Conservation (phyloP, 2,113 vertebrate species). For the Alosa alosa region DNA sequence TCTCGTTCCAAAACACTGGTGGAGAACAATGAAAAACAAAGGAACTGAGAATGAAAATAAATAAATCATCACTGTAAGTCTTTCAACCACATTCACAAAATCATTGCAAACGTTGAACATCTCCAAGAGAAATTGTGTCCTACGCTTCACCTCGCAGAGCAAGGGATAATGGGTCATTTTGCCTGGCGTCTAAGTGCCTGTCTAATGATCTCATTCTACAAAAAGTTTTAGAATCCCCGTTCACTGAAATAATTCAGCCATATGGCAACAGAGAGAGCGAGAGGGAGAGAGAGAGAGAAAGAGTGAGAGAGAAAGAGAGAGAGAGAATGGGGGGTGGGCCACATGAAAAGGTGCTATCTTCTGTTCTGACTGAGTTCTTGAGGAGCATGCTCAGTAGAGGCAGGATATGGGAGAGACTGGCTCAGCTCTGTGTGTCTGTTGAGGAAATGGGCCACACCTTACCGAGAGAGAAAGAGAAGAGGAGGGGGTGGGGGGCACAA, state of each 20-base stretch:
- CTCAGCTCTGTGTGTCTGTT: slow-evolving; percentile 52
- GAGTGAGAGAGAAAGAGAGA: not conserved
- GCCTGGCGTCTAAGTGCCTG: not conserved
- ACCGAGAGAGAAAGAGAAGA: not conserved
- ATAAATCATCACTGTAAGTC: not conserved
- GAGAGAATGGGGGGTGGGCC: not conserved
- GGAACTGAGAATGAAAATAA: not conserved
- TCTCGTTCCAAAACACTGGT: not conserved
- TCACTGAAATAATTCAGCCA: not conserved
- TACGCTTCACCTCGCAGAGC: not conserved
- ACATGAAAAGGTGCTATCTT: not conserved
- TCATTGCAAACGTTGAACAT: not conserved
- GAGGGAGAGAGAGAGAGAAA: not conserved
- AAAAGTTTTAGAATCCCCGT: not conserved
- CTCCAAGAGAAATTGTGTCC: not conserved
- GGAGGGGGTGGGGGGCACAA: slow-evolving; percentile 58
- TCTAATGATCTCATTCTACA: not conserved
- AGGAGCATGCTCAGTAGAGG: slow-evolving; percentile 60
- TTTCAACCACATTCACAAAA: not conserved
- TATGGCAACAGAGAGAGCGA: not conserved
- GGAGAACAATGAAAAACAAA: not conserved
- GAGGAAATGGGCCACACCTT: slow-evolving; percentile 67
- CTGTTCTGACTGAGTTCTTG: slow-evolving; percentile 4
- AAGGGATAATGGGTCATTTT: not conserved
- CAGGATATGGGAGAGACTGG: slow-evolving; percentile 69